These are phyloP conservation scores for Pipistrellus nathusii DNA, from an alignment of 2,797 vertebrate species.

Conservation along the genomic window DNA sequence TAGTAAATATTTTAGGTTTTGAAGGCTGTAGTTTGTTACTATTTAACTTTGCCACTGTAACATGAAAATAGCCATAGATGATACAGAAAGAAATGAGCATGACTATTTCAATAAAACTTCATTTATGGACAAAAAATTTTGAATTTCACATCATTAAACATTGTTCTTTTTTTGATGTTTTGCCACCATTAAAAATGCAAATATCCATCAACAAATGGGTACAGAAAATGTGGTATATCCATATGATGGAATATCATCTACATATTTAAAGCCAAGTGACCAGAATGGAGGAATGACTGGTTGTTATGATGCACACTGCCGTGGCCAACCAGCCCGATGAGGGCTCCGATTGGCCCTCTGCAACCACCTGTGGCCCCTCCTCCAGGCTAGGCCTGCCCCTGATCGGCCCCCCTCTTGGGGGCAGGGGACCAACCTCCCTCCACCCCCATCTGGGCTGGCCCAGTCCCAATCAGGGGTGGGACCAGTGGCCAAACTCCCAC, in stretches of 20 bases:
- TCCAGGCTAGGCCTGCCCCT: too few species aligned
- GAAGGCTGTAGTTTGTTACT: neutral
- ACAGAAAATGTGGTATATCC: neutral
- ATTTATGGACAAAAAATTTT: neutral
- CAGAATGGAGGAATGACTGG: too few species aligned
- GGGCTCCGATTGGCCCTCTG: too few species aligned
- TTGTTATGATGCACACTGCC: too few species aligned
- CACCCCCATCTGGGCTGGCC: too few species aligned
- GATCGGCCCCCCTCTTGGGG: too few species aligned
- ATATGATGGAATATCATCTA: neutral
- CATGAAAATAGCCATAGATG: neutral
- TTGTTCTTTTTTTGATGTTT: neutral
- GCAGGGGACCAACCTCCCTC: too few species aligned
- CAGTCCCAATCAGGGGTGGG: too few species aligned
- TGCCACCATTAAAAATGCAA: neutral
- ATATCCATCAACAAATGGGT: neutral
- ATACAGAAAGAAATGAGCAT: neutral
- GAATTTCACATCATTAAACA: conserved; percentile 39
- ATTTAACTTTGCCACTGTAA: neutral
- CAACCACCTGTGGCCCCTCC: too few species aligned
- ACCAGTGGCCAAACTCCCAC: too few species aligned
- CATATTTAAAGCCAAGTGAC: too few species aligned
- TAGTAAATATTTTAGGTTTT: neutral
- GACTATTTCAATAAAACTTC: conserved; percentile 18
- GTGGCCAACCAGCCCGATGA: too few species aligned